Evolutionary conservation across 2,888 invertebrate genomes (phyloP).

Genomic region (Neelides folsomi): DNA sequence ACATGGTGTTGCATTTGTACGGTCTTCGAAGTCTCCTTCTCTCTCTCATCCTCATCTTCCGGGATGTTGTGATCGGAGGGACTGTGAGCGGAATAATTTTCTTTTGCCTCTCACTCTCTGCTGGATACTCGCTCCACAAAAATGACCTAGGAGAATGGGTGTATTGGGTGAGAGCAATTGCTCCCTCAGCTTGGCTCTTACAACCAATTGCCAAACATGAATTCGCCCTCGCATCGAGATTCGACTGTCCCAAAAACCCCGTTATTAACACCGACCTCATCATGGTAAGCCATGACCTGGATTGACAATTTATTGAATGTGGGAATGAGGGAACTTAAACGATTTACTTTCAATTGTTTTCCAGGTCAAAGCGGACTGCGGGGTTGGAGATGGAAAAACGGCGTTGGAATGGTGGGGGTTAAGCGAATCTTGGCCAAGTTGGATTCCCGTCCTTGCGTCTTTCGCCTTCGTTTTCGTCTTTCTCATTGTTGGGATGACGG

Average conservation of each 20-base stretch:
- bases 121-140: slow-evolving; percentile 56
- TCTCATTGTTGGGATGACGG: slow-evolving; percentile 13
- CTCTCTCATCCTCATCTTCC: slow-evolving; percentile 52
- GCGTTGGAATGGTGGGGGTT: slow-evolving; percentile 23
- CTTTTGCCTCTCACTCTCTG: slow-evolving; percentile 48
- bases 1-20: slow-evolving; percentile 37
- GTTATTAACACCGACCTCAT: slow-evolving; percentile 45
- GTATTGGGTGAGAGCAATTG: slow-evolving; percentile 53
- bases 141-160: slow-evolving; percentile 53
- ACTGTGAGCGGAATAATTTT: slow-evolving; percentile 49
- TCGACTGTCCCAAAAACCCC: slow-evolving; percentile 42
- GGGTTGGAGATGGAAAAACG: slow-evolving; percentile 17
- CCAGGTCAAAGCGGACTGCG: slow-evolving; percentile 23
- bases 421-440: slow-evolving; percentile 9
- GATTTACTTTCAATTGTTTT: background rate
- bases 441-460: slow-evolving; percentile 11
- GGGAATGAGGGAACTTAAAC: no score
- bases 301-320: no score
- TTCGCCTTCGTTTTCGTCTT: slow-evolving; percentile 9
- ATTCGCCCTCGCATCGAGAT: slow-evolving; percentile 39
- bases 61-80: slow-evolving; percentile 49
- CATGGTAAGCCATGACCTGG: no score
- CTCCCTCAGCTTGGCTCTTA: slow-evolving; percentile 60
- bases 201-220: slow-evolving; percentile 54
- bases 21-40: slow-evolving; percentile 39